These are phyloP conservation scores for Diploscapter pachys DNA, from an alignment of 1,140 invertebrate genomes.

Conservation along the genomic window DNA sequence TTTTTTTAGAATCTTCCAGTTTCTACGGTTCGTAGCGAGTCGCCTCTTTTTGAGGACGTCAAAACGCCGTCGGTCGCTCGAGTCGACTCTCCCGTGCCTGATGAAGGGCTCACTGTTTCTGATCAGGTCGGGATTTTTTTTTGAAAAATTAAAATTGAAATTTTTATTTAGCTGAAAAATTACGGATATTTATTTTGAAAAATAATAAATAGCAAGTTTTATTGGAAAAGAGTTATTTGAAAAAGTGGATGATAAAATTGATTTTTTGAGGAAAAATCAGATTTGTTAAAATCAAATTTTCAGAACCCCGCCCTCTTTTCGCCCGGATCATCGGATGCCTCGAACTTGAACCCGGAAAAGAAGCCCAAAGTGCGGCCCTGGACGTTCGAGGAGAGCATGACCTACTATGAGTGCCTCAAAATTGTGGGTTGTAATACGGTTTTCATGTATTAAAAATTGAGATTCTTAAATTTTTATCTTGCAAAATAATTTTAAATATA, in stretches of 20 bases:
- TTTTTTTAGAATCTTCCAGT: no score
- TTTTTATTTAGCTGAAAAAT: no score
- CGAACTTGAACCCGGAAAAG: not conserved
- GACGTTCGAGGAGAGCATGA: constrained; percentile 7
- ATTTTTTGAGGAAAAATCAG: not conserved
- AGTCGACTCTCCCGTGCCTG: no score
- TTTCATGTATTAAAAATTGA: not conserved
- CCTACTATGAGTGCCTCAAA: constrained; percentile 20
- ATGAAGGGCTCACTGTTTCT: no score
- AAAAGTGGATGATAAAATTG: not conserved
- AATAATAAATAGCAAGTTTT: not conserved
- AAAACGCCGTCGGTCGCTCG: no score
- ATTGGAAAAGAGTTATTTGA: not conserved
- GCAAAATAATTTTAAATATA: no score
- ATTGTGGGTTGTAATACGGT: not conserved
- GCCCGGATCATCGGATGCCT: not conserved
- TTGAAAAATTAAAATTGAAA: no score
- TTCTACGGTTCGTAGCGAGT: no score
- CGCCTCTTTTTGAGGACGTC: no score
- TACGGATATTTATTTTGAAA: no score
- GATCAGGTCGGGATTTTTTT: no score
- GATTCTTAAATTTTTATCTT: not conserved
- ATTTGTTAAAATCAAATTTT: not conserved
- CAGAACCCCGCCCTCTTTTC: not conserved
- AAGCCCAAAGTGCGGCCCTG: constrained; percentile 9